These are phyloP conservation scores for Otolemur crassicaudatus DNA, from an alignment of 2,797 vertebrate species.

Conservation along the genomic window DNA sequence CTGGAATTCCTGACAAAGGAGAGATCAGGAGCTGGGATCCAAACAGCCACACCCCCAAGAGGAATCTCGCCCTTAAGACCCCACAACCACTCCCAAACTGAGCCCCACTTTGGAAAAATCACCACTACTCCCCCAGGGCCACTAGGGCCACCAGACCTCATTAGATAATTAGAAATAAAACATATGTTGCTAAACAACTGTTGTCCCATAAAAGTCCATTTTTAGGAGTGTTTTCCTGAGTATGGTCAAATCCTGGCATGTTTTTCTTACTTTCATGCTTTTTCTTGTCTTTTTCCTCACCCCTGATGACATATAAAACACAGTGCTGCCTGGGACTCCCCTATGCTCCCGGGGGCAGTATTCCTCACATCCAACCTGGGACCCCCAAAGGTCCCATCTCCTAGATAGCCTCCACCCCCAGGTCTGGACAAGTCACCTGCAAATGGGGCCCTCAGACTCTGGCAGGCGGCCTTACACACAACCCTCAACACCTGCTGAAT, in stretches of 20 bases:
- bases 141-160: background rate
- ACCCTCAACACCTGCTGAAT: background rate
- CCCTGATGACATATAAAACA: accelerated
- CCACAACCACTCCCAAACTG: background rate
- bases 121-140: accelerated
- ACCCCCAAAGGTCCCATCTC: background rate
- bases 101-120: background rate
- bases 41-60: too few relatives aligned
- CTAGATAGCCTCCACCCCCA: background rate
- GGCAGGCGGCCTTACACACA: background rate
- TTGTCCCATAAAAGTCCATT: background rate
- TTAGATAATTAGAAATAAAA: background rate
- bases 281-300: background rate
- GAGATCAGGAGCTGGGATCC: background rate
- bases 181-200: background rate
- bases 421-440: background rate
- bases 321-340: accelerated
- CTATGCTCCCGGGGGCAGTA: background rate
- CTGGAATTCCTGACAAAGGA: background rate
- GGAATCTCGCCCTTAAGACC: too few relatives aligned
- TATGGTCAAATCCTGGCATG: accelerated
- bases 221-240: background rate
- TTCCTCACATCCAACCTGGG: background rate
- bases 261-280: background rate
- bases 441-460: background rate